Evolutionary conservation across 2,888 invertebrate species (phyloP).

Genomic region (Sesamia inferens): DNA sequence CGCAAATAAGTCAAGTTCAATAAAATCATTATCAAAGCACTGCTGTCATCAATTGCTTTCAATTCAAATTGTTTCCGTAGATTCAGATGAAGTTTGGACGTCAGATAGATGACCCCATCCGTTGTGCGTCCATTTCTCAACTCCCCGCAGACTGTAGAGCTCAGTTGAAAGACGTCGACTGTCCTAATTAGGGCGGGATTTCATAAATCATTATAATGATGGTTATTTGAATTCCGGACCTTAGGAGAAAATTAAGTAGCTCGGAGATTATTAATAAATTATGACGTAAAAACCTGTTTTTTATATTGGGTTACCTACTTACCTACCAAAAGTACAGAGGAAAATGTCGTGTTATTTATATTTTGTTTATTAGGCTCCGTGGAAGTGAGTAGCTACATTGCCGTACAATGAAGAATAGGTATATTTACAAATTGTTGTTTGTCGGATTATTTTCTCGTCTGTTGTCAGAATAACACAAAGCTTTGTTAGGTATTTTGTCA

Average conservation of each 20-base stretch:
- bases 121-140: constrained; percentile 70
- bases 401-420: constrained; percentile 41
- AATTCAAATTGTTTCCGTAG: constrained; percentile 59
- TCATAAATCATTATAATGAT: constrained; percentile 81
- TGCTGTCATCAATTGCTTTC: constrained; percentile 44
- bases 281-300: constrained; percentile 20
- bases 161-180: constrained; percentile 75
- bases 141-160: constrained; percentile 65
- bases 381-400: constrained; percentile 18
- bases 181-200: constrained; percentile 78
- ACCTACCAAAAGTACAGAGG: constrained; percentile 7
- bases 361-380: constrained; percentile 25
- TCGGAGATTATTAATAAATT: constrained; percentile 45
- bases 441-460: constrained; percentile 51
- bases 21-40: not conserved
- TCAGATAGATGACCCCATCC: constrained; percentile 68
- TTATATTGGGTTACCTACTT: constrained; percentile 2
- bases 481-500: constrained; percentile 39
- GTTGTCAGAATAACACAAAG: constrained; percentile 32
- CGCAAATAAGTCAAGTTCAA: constrained; percentile 18
- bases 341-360: constrained; percentile 40
- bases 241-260: constrained; percentile 64
- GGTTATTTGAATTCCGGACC: constrained; percentile 67
- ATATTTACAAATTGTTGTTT: constrained; percentile 50
- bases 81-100: constrained; percentile 62